phyloP scores from a whole-genome alignment of 2,888 invertebrate genomes.

The Drosophila peninsularis region DNA sequence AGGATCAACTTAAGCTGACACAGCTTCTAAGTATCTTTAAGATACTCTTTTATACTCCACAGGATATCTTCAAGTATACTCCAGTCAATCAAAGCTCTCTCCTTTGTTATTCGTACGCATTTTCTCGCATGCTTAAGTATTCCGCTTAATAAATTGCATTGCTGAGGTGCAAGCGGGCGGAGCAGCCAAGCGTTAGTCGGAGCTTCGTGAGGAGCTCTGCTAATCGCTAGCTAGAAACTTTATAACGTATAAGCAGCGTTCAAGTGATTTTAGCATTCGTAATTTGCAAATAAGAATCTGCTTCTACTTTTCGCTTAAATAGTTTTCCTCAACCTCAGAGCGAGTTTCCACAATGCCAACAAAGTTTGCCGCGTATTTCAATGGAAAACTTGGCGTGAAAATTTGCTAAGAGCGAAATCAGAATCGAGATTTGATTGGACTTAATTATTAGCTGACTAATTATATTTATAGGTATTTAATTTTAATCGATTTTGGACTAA shows the following conservation, averaged over 20 bases:
- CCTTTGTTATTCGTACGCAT: slow-evolving; percentile 27
- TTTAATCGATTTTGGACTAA: no score
- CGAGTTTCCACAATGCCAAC: slow-evolving; percentile 1
- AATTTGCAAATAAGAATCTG: slow-evolving; percentile 21
- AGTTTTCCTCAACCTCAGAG: background rate
- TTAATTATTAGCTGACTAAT: background rate
- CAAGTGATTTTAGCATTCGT: slow-evolving; percentile 27
- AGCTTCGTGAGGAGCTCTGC: background rate
- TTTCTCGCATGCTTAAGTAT: slow-evolving; percentile 68
- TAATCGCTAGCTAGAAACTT: slow-evolving; percentile 28
- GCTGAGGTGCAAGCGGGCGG: slow-evolving; percentile 15
- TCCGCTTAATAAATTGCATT: slow-evolving; percentile 74
- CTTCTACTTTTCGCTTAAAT: slow-evolving; percentile 4
- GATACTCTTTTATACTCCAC: background rate
- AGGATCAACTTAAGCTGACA: background rate
- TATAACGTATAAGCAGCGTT: slow-evolving; percentile 13
- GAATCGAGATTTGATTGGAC: slow-evolving; percentile 4
- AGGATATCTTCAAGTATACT: background rate
- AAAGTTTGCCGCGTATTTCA: slow-evolving; percentile 26
- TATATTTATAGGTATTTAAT: no score
- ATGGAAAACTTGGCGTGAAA: slow-evolving; percentile 7
- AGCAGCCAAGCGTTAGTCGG: background rate
- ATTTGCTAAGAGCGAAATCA: slow-evolving; percentile 11
- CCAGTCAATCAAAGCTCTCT: background rate
- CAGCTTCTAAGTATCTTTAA: no score